Conservation (phyloP, 2,888 invertebrate genomes). For the Drosophila dives region DNA sequence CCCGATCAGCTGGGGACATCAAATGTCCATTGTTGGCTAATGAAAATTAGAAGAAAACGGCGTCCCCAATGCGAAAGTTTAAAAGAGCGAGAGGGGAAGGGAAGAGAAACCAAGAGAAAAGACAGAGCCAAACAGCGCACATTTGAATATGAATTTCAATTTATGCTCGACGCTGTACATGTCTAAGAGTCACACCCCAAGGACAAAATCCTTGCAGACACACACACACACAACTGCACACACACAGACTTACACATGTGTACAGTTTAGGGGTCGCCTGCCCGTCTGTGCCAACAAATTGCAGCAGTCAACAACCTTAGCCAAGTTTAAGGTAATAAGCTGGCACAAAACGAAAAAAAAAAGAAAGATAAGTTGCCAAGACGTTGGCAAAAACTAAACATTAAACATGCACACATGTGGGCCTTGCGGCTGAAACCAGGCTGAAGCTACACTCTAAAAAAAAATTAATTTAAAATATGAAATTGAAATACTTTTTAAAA, state of each 20-base stretch:
- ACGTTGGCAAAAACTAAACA: slow-evolving; percentile 56
- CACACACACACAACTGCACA: slow-evolving; percentile 16
- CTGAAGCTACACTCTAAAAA: background rate
- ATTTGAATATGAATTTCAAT: slow-evolving; percentile 78
- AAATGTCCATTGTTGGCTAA: slow-evolving; percentile 64
- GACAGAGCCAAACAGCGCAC: slow-evolving; percentile 11
- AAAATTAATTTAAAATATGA: background rate
- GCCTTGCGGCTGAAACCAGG: background rate
- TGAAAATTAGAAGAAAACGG: slow-evolving; percentile 68
- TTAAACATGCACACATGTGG: slow-evolving; percentile 53
- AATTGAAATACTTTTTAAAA: background rate
- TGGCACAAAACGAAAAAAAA: slow-evolving; percentile 41
- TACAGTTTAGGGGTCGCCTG: slow-evolving; percentile 50
- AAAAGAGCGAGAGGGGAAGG: background rate
- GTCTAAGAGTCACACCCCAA: slow-evolving; percentile 68
- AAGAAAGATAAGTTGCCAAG: slow-evolving; percentile 55
- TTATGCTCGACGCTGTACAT: slow-evolving; percentile 64
- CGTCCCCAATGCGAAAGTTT: slow-evolving; percentile 56
- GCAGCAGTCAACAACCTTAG: slow-evolving; percentile 77
- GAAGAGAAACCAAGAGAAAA: background rate
- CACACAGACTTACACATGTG: slow-evolving; percentile 5
- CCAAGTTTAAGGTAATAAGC: slow-evolving; percentile 78
- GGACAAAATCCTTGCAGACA: slow-evolving; percentile 43
- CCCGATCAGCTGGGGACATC: slow-evolving; percentile 53
- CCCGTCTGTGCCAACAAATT: slow-evolving; percentile 63